Percentiles rank a stretch among this genome's conserved stretches.
phyloP scores from a whole-genome alignment of 53 echinoderm and acorn worm genomes.

The Luidia sarsii region DNA sequence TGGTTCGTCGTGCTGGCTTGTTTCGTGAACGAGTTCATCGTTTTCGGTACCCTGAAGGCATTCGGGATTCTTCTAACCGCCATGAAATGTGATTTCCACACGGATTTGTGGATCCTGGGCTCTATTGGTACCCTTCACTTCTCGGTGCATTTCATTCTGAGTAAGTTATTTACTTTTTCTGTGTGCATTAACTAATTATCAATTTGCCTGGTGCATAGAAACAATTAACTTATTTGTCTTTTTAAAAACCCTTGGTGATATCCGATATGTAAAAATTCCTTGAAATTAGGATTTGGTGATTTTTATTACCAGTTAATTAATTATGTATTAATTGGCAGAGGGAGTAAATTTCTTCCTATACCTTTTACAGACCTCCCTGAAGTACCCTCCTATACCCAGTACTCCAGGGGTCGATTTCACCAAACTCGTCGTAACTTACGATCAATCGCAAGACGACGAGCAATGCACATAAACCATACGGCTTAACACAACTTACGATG shows the following conservation, averaged over 20 bases:
- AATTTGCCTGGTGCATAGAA: not conserved
- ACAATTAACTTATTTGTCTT: not conserved
- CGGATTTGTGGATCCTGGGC: not conserved
- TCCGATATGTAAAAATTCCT: too few species aligned
- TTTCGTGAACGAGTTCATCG: not conserved
- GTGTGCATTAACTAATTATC: not conserved
- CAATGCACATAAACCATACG: too few species aligned
- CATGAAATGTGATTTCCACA: not conserved
- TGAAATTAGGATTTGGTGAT: not conserved
- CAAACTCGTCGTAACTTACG: too few species aligned
- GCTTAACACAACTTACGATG: too few species aligned
- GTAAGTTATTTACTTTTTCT: not conserved
- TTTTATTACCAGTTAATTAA: too few species aligned
- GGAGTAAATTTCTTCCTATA: too few species aligned
- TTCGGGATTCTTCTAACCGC: not conserved
- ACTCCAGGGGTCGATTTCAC: too few species aligned
- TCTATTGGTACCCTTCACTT: not conserved
- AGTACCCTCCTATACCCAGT: too few species aligned
- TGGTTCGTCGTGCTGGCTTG: too few species aligned
- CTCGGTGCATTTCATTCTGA: not conserved
- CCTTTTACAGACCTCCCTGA: too few species aligned
- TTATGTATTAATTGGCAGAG: too few species aligned
- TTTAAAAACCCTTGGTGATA: not conserved
- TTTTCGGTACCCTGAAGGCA: not conserved
- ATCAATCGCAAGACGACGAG: too few species aligned